A percentile compares a stretch with the other conserved stretches of the same genome.
Evolutionary conservation across 2,888 invertebrate species (phyloP).

Genomic region (Mongoloraphidia duomilia): DNA sequence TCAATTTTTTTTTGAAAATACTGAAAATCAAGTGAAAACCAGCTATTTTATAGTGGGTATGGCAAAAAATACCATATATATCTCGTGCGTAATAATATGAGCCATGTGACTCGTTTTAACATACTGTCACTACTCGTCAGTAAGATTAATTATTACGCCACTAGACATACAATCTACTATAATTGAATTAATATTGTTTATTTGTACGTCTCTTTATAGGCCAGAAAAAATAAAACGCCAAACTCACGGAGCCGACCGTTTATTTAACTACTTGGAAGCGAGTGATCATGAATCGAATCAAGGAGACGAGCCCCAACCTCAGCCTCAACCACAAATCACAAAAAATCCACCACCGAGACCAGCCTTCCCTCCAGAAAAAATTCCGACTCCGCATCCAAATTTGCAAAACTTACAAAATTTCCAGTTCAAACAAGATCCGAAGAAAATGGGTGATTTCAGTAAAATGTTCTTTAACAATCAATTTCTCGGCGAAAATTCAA

Average conservation of each 20-base stretch:
- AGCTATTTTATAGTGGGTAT: too few species aligned
- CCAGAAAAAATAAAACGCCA: background rate
- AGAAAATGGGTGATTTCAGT: slow-evolving; percentile 8
- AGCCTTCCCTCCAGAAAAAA: slow-evolving; percentile 2
- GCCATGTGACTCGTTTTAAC: too few species aligned
- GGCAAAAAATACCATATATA: too few species aligned
- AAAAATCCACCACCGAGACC: slow-evolving; percentile 2
- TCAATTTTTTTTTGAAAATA: too few species aligned
- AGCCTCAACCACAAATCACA: background rate
- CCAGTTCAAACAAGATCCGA: slow-evolving; percentile 3
- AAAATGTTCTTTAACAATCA: slow-evolving; percentile 8
- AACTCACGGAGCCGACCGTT: slow-evolving; percentile 46
- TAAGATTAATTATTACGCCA: too few species aligned
- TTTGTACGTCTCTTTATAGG: too few species aligned
- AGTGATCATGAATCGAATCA: slow-evolving; percentile 47
- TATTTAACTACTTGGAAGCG: slow-evolving; percentile 61
- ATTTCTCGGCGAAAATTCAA: slow-evolving; percentile 5
- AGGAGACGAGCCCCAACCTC: background rate
- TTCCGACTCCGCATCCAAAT: slow-evolving; percentile 15
- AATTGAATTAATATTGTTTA: too few species aligned
- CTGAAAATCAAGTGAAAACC: too few species aligned
- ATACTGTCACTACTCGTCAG: too few species aligned
- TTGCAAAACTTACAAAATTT: slow-evolving; percentile 6
- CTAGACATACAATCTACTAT: too few species aligned
- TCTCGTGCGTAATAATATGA: too few species aligned